Percentiles rank a stretch among this genome's conserved stretches.
Evolutionary conservation across 2,113 vertebrate genomes (phyloP).

Genomic region (Tympanuchus pallidicinctus): DNA sequence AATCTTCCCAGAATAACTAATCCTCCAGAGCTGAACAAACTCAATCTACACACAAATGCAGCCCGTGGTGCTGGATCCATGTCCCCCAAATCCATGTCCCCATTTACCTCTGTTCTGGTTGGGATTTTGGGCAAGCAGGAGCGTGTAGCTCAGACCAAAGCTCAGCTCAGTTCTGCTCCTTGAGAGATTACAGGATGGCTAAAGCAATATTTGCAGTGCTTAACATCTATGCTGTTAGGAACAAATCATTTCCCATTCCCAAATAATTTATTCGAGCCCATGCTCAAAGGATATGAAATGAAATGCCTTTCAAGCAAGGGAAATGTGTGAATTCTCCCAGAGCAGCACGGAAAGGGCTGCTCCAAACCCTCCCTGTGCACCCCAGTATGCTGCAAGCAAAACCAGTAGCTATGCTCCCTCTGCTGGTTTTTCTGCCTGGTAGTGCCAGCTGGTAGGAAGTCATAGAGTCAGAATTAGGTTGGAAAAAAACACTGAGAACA

Average conservation of each 20-base stretch:
- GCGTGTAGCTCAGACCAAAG: background rate
- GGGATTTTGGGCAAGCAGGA: background rate
- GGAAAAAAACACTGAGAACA: too few relatives aligned
- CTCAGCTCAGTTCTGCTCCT: background rate
- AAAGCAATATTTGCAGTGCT: background rate
- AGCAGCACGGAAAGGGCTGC: fast-evolving
- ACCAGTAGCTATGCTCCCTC: background rate
- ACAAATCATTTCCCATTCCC: background rate
- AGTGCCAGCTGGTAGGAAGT: background rate
- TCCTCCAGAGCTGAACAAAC: background rate
- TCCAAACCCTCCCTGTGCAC: fast-evolving
- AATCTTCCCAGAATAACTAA: conserved; percentile 14
- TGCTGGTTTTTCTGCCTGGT: background rate
- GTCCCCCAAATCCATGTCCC: background rate
- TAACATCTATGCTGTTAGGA: background rate
- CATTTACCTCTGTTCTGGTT: background rate
- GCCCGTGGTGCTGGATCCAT: fast-evolving
- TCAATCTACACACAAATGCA: background rate
- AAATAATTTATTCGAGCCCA: too few relatives aligned
- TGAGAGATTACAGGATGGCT: fast-evolving
- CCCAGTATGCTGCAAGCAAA: background rate
- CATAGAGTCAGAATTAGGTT: too few relatives aligned
- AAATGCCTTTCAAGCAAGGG: background rate
- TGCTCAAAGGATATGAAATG: fast-evolving
- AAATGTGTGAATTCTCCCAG: background rate